phyloP scores from a whole-genome alignment of 2,888 invertebrate genomes.

The Clanis bilineata region DNA sequence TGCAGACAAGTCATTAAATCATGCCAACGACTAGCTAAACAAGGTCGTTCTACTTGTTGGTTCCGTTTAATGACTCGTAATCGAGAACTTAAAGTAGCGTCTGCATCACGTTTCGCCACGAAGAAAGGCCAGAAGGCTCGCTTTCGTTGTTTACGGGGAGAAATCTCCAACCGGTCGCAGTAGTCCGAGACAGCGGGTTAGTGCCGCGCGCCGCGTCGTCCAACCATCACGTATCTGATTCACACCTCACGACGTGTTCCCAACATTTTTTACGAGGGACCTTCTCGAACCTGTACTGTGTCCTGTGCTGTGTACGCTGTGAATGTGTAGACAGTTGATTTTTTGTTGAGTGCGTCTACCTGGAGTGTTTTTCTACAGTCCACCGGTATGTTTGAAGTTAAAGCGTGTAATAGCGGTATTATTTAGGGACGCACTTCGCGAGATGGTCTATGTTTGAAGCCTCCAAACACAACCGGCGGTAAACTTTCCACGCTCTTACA shows the following conservation, averaged over 20 bases:
- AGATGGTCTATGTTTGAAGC: constrained; percentile 23
- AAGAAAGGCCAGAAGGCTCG: constrained; percentile 76
- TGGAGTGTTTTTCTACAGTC: constrained; percentile 58
- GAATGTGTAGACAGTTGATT: constrained; percentile 34
- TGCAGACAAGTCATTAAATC: neutral
- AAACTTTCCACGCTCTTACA: constrained; percentile 21
- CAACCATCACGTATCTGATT: constrained; percentile 37
- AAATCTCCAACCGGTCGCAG: constrained; percentile 74
- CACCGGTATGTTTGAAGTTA: constrained; percentile 60
- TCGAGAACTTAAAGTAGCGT: constrained; percentile 50
- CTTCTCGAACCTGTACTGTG: constrained; percentile 31
- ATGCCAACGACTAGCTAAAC: neutral
- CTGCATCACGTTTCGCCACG: constrained; percentile 62
- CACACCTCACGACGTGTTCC: constrained; percentile 22
- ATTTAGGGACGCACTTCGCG: constrained; percentile 49
- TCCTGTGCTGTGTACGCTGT: constrained; percentile 34
- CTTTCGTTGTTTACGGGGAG: constrained; percentile 81
- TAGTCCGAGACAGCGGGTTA: constrained; percentile 38
- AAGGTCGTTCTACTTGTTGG: constrained; percentile 6
- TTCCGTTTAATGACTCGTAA: constrained; percentile 14
- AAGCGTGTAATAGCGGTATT: constrained; percentile 54
- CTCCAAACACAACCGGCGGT: constrained; percentile 20
- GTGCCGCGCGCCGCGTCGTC: constrained; percentile 55
- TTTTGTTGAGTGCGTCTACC: constrained; percentile 56
- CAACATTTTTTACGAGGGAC: constrained; percentile 17